A percentile compares a stretch with the other conserved stretches of the same genome.
These are phyloP conservation scores for Elephas maximus DNA, from an alignment of 2,113 vertebrate genomes.

Conservation along the genomic window DNA sequence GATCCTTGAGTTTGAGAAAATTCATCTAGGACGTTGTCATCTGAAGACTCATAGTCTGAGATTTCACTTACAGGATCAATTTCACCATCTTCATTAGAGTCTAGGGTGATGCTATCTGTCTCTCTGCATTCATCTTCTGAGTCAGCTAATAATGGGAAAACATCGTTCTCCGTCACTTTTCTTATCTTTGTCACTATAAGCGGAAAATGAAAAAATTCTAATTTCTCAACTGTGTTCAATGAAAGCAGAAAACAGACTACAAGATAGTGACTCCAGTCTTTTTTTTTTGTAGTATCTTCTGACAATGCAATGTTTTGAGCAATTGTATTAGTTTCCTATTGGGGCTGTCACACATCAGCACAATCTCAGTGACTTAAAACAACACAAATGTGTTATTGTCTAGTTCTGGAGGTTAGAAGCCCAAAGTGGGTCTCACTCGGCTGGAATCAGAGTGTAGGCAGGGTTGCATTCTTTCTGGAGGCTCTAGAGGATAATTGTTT, in stretches of 20 bases:
- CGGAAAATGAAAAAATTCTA: not conserved
- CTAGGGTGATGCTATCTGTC: not conserved
- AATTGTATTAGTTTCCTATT: not conserved
- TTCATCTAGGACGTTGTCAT: not conserved
- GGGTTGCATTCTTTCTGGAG: not conserved
- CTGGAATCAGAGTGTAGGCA: not conserved
- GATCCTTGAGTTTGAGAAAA: conserved; percentile 48
- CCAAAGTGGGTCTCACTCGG: not conserved
- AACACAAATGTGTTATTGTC: not conserved
- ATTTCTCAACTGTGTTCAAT: not conserved
- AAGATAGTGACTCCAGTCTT: not conserved
- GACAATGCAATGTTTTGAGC: not conserved
- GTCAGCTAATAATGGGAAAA: not conserved
- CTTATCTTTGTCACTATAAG: not conserved
- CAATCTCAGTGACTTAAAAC: not conserved
- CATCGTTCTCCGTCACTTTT: not conserved
- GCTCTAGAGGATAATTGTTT: rapidly evolving
- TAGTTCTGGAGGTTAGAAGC: not conserved
- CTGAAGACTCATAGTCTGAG: conserved; percentile 42
- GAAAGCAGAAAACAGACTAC: not conserved
- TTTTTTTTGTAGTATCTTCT: not conserved
- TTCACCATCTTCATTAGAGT: not conserved
- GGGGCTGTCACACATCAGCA: not conserved
- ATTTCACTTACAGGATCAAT: not conserved
- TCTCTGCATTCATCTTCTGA: not conserved